Conservation (phyloP, 2,888 invertebrate genomes). For the Coleophora deauratella region DNA sequence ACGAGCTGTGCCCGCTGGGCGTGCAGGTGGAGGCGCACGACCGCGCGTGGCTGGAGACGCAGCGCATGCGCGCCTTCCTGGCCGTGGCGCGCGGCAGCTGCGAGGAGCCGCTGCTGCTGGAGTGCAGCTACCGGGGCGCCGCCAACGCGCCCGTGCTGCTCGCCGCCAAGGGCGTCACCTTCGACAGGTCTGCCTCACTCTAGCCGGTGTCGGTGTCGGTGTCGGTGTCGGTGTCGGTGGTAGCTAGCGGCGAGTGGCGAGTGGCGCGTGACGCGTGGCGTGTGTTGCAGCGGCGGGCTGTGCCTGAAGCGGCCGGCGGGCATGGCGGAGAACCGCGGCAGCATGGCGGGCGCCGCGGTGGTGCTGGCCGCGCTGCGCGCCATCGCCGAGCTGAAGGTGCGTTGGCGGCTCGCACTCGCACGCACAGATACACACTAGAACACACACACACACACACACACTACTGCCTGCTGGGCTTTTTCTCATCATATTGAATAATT, state of each 20-base stretch:
- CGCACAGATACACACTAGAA: background rate
- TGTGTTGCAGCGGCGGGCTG: conserved; percentile 77
- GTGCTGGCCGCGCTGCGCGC: conserved; percentile 79
- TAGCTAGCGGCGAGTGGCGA: too few relatives aligned
- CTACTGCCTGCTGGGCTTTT: too few relatives aligned
- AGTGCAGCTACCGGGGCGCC: conserved; percentile 73
- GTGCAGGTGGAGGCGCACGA: conserved; percentile 70
- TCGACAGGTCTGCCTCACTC: conserved; percentile 51
- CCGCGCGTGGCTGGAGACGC: conserved; percentile 76
- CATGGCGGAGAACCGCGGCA: conserved; percentile 82
- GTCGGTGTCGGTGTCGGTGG: too few relatives aligned
- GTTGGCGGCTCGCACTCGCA: conserved; percentile 16
- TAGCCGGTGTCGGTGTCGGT: too few relatives aligned
- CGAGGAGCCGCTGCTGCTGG: conserved; percentile 77
- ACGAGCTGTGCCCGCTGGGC: conserved; percentile 76
- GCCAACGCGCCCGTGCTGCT: conserved; percentile 73
- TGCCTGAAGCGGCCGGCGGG: conserved; percentile 76
- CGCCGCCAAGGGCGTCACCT: conserved; percentile 79
- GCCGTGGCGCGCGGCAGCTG: conserved; percentile 81
- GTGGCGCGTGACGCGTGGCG: too few relatives aligned
- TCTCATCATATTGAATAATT: too few relatives aligned
- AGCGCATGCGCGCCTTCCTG: conserved; percentile 75
- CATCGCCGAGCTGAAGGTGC: conserved; percentile 78
- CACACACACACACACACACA: background rate
- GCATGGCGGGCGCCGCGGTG: conserved; percentile 90